Conservation (phyloP, 1,140 invertebrate species). For the Phortica variegata region DNA sequence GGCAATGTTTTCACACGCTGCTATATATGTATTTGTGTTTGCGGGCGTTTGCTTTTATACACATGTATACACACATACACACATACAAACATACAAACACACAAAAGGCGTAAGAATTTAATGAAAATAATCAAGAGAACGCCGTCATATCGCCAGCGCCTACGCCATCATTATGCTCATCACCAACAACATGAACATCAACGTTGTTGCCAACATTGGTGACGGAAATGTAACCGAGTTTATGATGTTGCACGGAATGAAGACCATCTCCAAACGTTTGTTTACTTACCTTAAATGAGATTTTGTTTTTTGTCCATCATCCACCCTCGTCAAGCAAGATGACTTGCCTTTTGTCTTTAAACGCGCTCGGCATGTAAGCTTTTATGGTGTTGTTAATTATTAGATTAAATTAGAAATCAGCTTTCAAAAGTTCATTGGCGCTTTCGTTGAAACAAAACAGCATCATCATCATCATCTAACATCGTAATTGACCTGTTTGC, state of each 20-base stretch:
- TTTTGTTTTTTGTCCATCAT: conserved; percentile 28
- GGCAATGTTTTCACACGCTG: too few relatives aligned
- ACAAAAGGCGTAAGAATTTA: conserved; percentile 53
- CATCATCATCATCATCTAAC: too few relatives aligned
- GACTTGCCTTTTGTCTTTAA: too few relatives aligned
- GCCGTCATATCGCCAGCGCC: too few relatives aligned
- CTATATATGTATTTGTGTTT: conserved; percentile 13
- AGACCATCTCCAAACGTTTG: conserved; percentile 55
- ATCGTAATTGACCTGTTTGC: too few relatives aligned
- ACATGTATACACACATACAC: too few relatives aligned
- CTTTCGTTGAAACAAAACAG: too few relatives aligned
- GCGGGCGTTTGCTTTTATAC: neutral
- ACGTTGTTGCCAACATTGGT: conserved; percentile 6
- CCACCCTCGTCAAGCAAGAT: too few relatives aligned
- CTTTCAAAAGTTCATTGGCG: too few relatives aligned
- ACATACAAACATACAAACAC: conserved; percentile 19
- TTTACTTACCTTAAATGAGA: conserved; percentile 48
- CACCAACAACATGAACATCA: neutral
- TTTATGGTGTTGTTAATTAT: conserved; percentile 51
- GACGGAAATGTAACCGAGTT: conserved; percentile 43
- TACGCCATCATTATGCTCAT: too few relatives aligned
- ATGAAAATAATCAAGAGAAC: conserved; percentile 52
- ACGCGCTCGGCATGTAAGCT: conserved; percentile 25
- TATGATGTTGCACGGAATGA: conserved; percentile 53
- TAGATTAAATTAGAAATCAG: conserved; percentile 47